These are phyloP conservation scores for Cephus runcator DNA, from an alignment of 2,888 invertebrate genomes.

Conservation along the genomic window DNA sequence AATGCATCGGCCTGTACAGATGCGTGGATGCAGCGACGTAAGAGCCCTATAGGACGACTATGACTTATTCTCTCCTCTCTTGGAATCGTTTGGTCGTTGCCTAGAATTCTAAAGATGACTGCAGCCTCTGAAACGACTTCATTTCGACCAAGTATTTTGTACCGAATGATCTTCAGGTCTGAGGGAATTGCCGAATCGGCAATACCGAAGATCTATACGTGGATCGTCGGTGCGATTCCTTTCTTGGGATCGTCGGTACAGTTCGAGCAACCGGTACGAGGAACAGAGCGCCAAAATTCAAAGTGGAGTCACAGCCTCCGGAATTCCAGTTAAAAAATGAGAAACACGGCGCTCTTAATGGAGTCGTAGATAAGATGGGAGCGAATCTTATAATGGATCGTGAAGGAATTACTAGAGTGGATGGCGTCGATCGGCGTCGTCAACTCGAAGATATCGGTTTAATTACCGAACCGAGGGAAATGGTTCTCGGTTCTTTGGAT, in stretches of 20 bases:
- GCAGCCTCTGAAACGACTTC: background rate
- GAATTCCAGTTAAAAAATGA: background rate
- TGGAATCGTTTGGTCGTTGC: too few relatives aligned
- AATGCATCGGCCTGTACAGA: conserved; percentile 22
- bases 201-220: background rate
- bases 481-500: background rate
- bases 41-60: background rate
- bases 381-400: background rate
- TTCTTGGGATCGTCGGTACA: background rate
- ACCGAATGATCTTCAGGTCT: background rate
- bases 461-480: background rate
- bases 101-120: too few relatives aligned
- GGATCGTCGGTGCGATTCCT: background rate
- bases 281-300: background rate
- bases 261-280: background rate
- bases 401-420: background rate
- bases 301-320: background rate
- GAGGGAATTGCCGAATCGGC: background rate
- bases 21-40: background rate
- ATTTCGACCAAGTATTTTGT: background rate
- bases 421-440: background rate
- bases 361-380: conserved; percentile 1
- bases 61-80: background rate
- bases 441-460: background rate
- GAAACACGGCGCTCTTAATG: background rate